A percentile compares a stretch with the other conserved stretches of the same genome.
Evolutionary conservation across 2,888 invertebrate genomes (phyloP).

Genomic region (Hypsopygia costalis): DNA sequence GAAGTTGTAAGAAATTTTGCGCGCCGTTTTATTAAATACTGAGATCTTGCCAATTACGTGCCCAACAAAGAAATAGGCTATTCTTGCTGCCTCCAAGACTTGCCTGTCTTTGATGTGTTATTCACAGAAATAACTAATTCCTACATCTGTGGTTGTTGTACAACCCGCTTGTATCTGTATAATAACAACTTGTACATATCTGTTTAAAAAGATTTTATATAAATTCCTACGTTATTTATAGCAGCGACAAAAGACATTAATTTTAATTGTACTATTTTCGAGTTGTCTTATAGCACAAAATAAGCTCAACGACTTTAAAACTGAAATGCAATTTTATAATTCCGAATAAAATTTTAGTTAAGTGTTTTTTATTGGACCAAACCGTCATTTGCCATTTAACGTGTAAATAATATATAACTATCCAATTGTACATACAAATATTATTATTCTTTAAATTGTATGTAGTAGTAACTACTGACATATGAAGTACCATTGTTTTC

Average conservation of each 20-base stretch:
- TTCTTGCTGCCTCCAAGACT: slow-evolving; percentile 1
- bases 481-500: slow-evolving; percentile 16
- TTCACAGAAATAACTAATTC: too few species aligned
- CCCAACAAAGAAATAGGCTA: background rate
- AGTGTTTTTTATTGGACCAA: slow-evolving; percentile 49
- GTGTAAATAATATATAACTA: slow-evolving; percentile 47
- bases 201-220: slow-evolving; percentile 9
- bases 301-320: slow-evolving; percentile 36
- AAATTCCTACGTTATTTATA: slow-evolving; percentile 8
- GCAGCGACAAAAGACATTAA: slow-evolving; percentile 46
- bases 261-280: slow-evolving; percentile 23
- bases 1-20: background rate
- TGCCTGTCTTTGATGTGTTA: slow-evolving; percentile 1
- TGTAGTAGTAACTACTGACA: slow-evolving; percentile 26
- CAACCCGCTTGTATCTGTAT: slow-evolving; percentile 5
- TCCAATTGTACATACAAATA: slow-evolving; percentile 35
- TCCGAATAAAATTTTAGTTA: slow-evolving; percentile 21
- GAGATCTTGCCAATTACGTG: slow-evolving; percentile 7
- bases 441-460: slow-evolving; percentile 31
- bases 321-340: slow-evolving; percentile 40
- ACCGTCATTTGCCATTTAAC: slow-evolving; percentile 69
- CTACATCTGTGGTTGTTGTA: too few species aligned
- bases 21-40: background rate
- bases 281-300: slow-evolving; percentile 41
- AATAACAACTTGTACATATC: slow-evolving; percentile 16